Conservation (phyloP, 2,113 vertebrate species). For the Leptobrachium ailaonicum region DNA sequence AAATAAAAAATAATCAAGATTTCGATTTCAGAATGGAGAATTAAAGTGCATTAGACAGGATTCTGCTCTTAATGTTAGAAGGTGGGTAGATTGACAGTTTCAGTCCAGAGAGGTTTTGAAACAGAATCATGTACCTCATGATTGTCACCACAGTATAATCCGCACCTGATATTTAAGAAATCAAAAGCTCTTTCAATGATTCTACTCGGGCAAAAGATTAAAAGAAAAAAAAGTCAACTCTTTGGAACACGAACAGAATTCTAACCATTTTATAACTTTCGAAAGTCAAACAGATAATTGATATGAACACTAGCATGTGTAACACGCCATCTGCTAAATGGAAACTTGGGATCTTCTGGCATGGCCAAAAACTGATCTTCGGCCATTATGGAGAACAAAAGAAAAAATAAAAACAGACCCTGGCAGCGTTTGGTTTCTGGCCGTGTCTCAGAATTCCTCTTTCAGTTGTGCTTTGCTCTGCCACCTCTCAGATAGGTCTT, state of each 20-base stretch:
- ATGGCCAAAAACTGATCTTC: slow-evolving; percentile 11
- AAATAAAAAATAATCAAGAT: not conserved
- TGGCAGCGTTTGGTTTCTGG: slow-evolving; percentile 30
- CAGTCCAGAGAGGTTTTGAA: slow-evolving; percentile 20
- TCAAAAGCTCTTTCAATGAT: too few relatives aligned
- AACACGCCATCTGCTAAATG: slow-evolving; percentile 9
- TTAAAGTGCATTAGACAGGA: slow-evolving; percentile 48
- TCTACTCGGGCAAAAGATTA: not conserved
- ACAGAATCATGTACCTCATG: slow-evolving; percentile 15
- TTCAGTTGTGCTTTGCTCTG: slow-evolving; percentile 96
- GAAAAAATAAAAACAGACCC: not conserved
- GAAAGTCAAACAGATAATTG: slow-evolving; percentile 29
- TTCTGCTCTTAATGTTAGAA: slow-evolving; percentile 25
- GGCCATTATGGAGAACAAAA: not conserved
- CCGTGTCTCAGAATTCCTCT: slow-evolving; percentile 2
- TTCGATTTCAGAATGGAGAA: not conserved
- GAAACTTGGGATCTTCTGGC: slow-evolving; percentile 13
- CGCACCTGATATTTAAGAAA: slow-evolving; percentile 2
- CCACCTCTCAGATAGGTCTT: slow-evolving; percentile 93
- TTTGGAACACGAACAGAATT: slow-evolving; percentile 4
- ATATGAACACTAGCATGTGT: slow-evolving; percentile 32
- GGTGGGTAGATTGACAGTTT: not conserved
- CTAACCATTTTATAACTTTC: not conserved
- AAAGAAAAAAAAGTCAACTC: slow-evolving; percentile 9
- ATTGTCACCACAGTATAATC: slow-evolving; percentile 44